phyloP scores from a whole-genome alignment of 1,140 invertebrate species.

The Panagrolaimus sp. region DNA sequence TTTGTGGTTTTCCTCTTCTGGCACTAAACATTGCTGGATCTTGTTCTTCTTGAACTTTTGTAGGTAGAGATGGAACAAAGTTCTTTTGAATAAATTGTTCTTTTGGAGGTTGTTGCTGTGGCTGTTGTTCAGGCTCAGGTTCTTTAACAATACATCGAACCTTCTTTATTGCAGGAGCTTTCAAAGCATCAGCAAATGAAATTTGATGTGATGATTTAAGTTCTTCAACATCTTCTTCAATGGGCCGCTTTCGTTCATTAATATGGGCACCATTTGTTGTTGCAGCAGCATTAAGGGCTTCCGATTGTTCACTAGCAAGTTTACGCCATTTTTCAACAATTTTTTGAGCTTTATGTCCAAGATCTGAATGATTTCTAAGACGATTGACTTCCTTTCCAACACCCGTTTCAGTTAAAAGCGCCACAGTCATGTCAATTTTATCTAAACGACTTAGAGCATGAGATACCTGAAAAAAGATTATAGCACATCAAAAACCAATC shows the following conservation, averaged over 20 bases:
- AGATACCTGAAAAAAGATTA: not conserved
- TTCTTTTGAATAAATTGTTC: too few species aligned
- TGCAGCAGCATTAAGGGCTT: not conserved
- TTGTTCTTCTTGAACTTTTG: too few species aligned
- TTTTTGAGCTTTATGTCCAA: not conserved
- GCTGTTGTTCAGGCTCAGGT: too few species aligned
- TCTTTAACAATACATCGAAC: too few species aligned
- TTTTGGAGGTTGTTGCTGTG: too few species aligned
- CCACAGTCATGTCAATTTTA: conserved; percentile 9
- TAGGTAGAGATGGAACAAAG: too few species aligned
- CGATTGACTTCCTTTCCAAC: conserved; percentile 14
- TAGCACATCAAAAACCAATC: not conserved
- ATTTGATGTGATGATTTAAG: not conserved
- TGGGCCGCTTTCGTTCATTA: not conserved
- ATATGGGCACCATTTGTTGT: not conserved
- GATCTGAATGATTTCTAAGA: not conserved
- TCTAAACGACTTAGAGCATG: conserved; percentile 3
- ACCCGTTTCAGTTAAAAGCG: not conserved
- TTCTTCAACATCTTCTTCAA: not conserved
- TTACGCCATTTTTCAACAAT: conserved; percentile 13
- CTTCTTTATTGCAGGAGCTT: not conserved
- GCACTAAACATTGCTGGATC: not conserved
- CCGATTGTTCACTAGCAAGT: not conserved
- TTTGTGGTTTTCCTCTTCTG: not conserved
- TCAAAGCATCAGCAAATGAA: not conserved